Evolutionary conservation across 2,113 vertebrate genomes (phyloP).

Genomic region (Hippocampus guttulatus): DNA sequence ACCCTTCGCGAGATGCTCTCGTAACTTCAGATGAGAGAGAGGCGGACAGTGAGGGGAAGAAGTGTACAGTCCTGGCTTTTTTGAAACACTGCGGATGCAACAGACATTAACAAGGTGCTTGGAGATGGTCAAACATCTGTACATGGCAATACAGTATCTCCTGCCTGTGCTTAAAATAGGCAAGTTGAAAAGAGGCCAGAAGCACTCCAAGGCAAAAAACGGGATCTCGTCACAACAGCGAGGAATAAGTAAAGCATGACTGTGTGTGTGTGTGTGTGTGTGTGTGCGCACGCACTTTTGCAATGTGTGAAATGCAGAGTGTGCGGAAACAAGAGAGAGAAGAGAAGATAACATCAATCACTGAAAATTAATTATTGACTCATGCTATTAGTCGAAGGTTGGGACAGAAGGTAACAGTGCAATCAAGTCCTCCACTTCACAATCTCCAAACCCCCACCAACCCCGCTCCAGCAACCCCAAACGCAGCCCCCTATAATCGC

Average conservation of each 20-base stretch:
- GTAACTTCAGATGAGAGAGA: constrained; percentile 74
- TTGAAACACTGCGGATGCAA: background rate
- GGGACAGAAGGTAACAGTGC: constrained; percentile 54
- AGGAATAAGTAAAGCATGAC: constrained; percentile 24
- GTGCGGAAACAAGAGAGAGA: constrained; percentile 10
- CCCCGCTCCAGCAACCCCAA: background rate
- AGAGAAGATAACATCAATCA: constrained; percentile 63
- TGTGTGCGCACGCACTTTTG: background rate
- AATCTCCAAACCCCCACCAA: constrained; percentile 33
- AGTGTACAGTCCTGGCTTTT: background rate
- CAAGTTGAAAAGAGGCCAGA: constrained; percentile 16
- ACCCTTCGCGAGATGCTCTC: constrained; percentile 98
- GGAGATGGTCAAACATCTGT: constrained; percentile 2
- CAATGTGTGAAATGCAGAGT: constrained; percentile 1
- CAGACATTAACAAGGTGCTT: constrained; percentile 2
- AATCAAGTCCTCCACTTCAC: constrained; percentile 55
- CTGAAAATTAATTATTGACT: constrained; percentile 62
- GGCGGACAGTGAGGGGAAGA: background rate
- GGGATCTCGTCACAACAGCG: constrained; percentile 36
- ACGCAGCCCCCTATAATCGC: constrained; percentile 8
- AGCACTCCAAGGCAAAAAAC: constrained; percentile 22
- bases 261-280: background rate
- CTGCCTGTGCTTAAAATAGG: constrained; percentile 40
- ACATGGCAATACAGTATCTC: constrained; percentile 1
- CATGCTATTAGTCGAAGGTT: constrained; percentile 66